A percentile compares a stretch with the other conserved stretches of the same genome.
Evolutionary conservation across 2,888 invertebrate species (phyloP).

Genomic region (Thymelicus sylvestris): DNA sequence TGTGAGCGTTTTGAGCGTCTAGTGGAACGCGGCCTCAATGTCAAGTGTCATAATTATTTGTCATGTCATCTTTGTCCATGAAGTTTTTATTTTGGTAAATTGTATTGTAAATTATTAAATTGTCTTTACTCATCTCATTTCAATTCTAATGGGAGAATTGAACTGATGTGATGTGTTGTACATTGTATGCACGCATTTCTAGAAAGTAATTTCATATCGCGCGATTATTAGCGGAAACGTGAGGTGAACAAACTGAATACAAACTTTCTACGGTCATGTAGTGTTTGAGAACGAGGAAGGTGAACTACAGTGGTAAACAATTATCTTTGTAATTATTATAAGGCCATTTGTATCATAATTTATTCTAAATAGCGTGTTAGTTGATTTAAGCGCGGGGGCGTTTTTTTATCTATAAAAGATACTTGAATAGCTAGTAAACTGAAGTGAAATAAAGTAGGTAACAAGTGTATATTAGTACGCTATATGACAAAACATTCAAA

Average conservation of each 20-base stretch:
- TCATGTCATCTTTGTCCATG: not conserved
- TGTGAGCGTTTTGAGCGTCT: no score
- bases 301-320: slow-evolving; percentile 10
- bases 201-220: slow-evolving; percentile 29
- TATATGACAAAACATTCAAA: no score
- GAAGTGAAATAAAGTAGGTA: no score
- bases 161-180: slow-evolving; percentile 22
- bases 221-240: slow-evolving; percentile 23
- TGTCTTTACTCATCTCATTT: slow-evolving; percentile 7
- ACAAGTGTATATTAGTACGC: no score
- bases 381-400: not conserved
- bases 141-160: slow-evolving; percentile 13
- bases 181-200: slow-evolving; percentile 29
- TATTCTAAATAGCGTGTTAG: not conserved
- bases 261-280: slow-evolving; percentile 35
- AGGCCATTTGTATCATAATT: not conserved
- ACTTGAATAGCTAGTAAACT: not conserved
- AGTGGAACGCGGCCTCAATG: no score
- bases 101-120: slow-evolving; percentile 8
- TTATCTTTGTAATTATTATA: slow-evolving; percentile 1
- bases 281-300: slow-evolving; percentile 6
- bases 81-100: slow-evolving; percentile 29
- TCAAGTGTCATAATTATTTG: not conserved
- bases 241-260: slow-evolving; percentile 29
- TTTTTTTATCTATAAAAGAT: not conserved